A percentile compares a stretch with the other conserved stretches of the same genome.
phyloP scores from a whole-genome alignment of 2,888 invertebrate genomes.

The Tholera decimalis region DNA sequence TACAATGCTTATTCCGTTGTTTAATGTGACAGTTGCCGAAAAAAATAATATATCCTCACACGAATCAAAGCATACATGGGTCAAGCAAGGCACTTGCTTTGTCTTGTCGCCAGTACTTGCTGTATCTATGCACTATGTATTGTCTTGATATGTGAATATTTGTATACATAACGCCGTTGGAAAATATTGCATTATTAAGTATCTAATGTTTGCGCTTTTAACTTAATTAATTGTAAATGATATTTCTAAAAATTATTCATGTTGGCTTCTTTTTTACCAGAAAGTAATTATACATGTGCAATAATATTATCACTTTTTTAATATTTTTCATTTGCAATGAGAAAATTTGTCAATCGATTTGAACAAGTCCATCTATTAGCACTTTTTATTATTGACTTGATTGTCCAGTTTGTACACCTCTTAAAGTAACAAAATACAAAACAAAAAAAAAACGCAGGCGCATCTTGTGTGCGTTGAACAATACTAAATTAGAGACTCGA shows the following conservation, averaged over 20 bases:
- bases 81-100: not conserved
- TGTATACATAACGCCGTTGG: constrained; percentile 11
- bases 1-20: constrained; percentile 24
- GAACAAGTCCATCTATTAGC: not conserved
- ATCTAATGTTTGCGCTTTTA: constrained; percentile 30
- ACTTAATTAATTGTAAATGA: not conserved
- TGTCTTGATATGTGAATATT: not conserved
- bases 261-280: constrained; percentile 4
- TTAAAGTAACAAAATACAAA: not conserved
- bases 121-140: not conserved
- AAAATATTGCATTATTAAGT: constrained; percentile 12
- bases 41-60: not conserved
- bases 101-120: not conserved
- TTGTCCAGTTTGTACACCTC: not conserved
- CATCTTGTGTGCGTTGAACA: not conserved
- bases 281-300: too few relatives aligned
- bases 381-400: not conserved
- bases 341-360: not conserved
- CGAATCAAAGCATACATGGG: not conserved
- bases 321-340: not conserved
- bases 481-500: not conserved
- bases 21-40: constrained; percentile 4
- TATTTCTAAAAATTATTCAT: not conserved
- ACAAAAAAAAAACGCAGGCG: not conserved
- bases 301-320: not conserved